A percentile compares a stretch with the other conserved stretches of the same genome.
These are phyloP conservation scores for Gobiocypris rarus DNA, from an alignment of 2,113 vertebrate genomes.

Conservation along the genomic window DNA sequence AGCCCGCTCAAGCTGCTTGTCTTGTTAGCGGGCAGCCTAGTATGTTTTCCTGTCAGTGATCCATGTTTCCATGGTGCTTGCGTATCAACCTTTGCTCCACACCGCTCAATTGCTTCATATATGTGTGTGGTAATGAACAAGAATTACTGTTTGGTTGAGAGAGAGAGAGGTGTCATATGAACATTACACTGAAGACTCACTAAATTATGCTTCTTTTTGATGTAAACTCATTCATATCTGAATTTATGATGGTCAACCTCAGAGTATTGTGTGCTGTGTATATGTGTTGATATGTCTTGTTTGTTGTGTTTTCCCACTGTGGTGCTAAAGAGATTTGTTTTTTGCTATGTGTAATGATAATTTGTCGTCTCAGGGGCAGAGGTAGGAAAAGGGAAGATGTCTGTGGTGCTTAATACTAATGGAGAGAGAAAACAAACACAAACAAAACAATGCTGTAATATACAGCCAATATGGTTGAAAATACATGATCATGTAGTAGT, in stretches of 20 bases:
- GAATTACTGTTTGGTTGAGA: neutral
- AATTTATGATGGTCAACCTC: neutral
- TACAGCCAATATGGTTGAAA: neutral
- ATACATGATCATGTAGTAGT: neutral
- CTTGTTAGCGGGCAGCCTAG: conserved; percentile 27
- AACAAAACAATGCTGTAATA: neutral
- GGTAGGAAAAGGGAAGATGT: conserved; percentile 7
- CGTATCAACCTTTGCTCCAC: conserved; percentile 20
- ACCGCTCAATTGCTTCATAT: neutral
- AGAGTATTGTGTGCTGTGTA: conserved; percentile 39
- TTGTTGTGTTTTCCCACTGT: conserved; percentile 47
- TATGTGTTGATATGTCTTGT: conserved; percentile 39
- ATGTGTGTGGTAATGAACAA: conserved; percentile 17
- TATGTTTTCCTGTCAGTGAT: conserved; percentile 33
- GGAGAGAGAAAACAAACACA: no score
- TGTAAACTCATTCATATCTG: neutral
- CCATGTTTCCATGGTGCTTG: conserved; percentile 28
- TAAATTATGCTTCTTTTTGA: neutral
- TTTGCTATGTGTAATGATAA: conserved; percentile 35
- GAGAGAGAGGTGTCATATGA: neutral
- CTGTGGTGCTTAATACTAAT: conserved; percentile 38
- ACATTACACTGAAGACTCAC: neutral
- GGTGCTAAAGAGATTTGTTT: conserved; percentile 59
- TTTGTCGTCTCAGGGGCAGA: conserved; percentile 38
- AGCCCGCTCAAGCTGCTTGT: conserved; percentile 27